Evolutionary conservation across 2,113 vertebrate species (phyloP).

Genomic region (Gila orcuttii): DNA sequence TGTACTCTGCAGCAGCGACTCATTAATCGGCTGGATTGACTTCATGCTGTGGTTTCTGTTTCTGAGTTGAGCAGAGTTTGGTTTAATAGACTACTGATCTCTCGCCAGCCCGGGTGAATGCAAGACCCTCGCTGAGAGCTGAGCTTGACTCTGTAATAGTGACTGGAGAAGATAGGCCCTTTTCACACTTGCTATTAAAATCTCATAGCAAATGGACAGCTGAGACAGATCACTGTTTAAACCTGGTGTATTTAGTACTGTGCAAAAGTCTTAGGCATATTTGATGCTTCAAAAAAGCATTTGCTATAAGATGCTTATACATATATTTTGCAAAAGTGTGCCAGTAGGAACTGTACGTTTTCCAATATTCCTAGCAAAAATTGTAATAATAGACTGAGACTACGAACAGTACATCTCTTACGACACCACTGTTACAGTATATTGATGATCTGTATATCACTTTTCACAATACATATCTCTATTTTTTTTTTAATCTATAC

Average conservation of each 20-base stretch:
- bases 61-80: constrained; percentile 27
- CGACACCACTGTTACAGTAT: neutral
- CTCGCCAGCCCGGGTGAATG: neutral
- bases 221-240: neutral
- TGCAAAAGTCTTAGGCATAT: no score
- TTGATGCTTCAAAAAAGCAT: neutral
- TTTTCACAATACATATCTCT: neutral
- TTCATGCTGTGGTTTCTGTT: constrained; percentile 14
- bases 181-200: neutral
- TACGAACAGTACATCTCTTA: neutral
- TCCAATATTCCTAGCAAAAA: neutral
- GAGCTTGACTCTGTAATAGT: neutral
- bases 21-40: constrained; percentile 33
- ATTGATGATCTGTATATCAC: neutral
- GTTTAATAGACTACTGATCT: constrained; percentile 28
- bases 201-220: neutral
- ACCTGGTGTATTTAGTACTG: neutral
- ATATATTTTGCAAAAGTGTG: neutral
- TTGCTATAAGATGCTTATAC: neutral
- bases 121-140: neutral
- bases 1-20: constrained; percentile 22
- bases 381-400: neutral
- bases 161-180: neutral
- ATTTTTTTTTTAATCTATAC: neutral
- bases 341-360: neutral